These are phyloP conservation scores for Xerus rutilus DNA, from an alignment of 2,797 vertebrate genomes.

Conservation along the genomic window DNA sequence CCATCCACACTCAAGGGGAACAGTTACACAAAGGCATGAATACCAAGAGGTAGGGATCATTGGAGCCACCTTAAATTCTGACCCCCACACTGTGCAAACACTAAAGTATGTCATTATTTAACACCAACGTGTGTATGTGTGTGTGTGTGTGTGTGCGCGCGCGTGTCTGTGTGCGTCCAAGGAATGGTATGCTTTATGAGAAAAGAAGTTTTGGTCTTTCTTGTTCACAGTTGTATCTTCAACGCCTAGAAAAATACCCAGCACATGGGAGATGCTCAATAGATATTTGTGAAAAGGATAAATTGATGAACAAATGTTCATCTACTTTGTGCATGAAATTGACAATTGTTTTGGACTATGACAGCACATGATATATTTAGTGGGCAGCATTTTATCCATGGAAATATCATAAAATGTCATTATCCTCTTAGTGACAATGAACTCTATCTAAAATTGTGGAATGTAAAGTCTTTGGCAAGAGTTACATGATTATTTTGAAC, in stretches of 20 bases:
- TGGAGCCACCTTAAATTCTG: background rate
- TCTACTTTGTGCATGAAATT: background rate
- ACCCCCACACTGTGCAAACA: background rate
- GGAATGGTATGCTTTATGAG: background rate
- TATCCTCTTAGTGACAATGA: conserved; percentile 78
- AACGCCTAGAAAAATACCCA: background rate
- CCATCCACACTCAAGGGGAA: background rate
- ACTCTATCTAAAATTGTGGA: conserved; percentile 74
- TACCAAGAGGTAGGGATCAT: background rate
- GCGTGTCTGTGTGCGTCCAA: background rate
- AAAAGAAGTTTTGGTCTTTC: conserved; percentile 37
- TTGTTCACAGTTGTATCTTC: conserved; percentile 10
- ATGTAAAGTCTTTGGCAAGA: conserved; percentile 79
- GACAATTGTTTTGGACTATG: conserved; percentile 50
- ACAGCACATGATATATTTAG: conserved; percentile 56
- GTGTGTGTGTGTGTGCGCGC: background rate
- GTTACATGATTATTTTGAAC: conserved; percentile 78
- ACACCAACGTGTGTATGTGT: background rate
- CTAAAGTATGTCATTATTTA: conserved; percentile 3
- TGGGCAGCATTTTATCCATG: conserved; percentile 58
- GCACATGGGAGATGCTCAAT: background rate
- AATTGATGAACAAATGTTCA: conserved; percentile 27
- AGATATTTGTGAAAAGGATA: conserved; percentile 45
- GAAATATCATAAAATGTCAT: conserved; percentile 50
- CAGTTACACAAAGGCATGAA: background rate